Evolutionary conservation across 1,140 invertebrate species (phyloP).

Genomic region (Drosophila melanica): DNA sequence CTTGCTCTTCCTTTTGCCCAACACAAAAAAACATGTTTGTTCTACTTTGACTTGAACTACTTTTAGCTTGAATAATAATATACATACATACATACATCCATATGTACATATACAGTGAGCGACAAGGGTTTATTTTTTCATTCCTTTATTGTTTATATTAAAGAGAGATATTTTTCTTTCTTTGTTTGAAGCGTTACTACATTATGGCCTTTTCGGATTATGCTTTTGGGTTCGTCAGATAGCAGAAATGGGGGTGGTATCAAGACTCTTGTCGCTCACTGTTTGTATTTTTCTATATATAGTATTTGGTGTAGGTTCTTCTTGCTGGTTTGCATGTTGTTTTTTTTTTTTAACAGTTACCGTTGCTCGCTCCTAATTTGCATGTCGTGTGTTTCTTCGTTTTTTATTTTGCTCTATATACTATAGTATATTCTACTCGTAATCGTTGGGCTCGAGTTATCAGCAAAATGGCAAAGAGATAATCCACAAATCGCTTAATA

Average conservation of each 20-base stretch:
- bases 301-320: constrained; percentile 63
- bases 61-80: constrained; percentile 32
- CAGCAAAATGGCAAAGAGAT: constrained; percentile 41
- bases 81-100: constrained; percentile 15
- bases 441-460: constrained; percentile 33
- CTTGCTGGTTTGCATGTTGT: constrained; percentile 67
- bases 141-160: too few species aligned
- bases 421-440: constrained; percentile 34
- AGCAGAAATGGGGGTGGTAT: too few species aligned
- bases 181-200: too few species aligned
- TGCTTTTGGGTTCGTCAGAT: too few species aligned
- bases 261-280: too few species aligned
- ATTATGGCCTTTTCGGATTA: too few species aligned
- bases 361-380: constrained; percentile 55
- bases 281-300: constrained; percentile 19
- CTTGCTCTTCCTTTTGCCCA: background rate
- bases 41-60: constrained; percentile 45
- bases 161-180: too few species aligned
- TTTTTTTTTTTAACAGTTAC: constrained; percentile 44
- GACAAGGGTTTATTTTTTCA: too few species aligned
- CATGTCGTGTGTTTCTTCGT: constrained; percentile 47
- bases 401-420: constrained; percentile 8
- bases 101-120: constrained; percentile 3
- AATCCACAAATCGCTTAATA: constrained; percentile 12
- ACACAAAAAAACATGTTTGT: constrained; percentile 17